Evolutionary conservation across 2,888 invertebrate species (phyloP), one percentile per base, ranked within the genome.

Genomic region (Frankliniella intonsa): DNA sequence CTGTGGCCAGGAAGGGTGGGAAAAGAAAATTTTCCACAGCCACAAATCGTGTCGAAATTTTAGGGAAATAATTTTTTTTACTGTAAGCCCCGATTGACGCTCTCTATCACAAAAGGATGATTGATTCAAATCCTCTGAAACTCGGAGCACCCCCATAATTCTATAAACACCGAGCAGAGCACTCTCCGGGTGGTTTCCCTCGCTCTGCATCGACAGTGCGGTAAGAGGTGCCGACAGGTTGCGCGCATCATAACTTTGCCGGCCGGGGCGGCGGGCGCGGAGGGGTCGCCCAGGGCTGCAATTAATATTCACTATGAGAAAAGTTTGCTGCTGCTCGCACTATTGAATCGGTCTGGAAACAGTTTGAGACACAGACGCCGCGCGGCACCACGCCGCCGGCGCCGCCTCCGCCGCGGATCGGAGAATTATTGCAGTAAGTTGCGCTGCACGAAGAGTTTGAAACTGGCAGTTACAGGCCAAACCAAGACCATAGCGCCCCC

Each of bases 301-400:
- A 69, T 69, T 69, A 69, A 69, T 69, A 69, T 69, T 69, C 69
- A 22, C 69, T 69, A 69, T 69, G 69, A 69, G 69, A 69, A 69
- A 69, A 69, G 69, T 69, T 69, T 69, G 55, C 22, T 17, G 14
- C 62, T 14, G 69, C n/a, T 17, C 7, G 69, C 69, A 69, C 69
- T 69, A 69, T 69, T 69, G 22, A 69, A 69, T 69, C 38, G 38
- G 38, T 38, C 38, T 38, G 62, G 69, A 69, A 69, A 69, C 69
- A 69, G 69, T 69, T 22, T 69, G 69, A 69, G 69, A 69, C 69
- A 69, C 69, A n/a, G 69, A 17, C 55, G 55, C 38, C 38, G 38
- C 38, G 55, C 55, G 55, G 62, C 62, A 62, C 19, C 62, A 17
- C 11, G 17, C n/a, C n/a, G 8, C 62, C 62, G 14, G 1, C 55